Evolutionary conservation across 1,140 invertebrate genomes (phyloP).

Genomic region (Nebria ingens): DNA sequence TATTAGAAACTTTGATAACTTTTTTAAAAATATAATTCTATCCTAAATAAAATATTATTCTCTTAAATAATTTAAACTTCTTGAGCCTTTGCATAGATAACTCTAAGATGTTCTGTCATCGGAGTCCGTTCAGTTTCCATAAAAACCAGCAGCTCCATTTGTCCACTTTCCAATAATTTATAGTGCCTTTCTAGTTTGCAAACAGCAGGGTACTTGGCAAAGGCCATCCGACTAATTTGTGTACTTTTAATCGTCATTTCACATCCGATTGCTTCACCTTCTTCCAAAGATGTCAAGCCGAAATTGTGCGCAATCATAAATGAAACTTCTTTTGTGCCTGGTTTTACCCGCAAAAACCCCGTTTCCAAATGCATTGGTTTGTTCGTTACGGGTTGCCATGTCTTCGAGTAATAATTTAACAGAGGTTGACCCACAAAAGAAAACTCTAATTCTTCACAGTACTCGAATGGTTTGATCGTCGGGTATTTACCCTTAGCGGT

Average conservation of each 20-base stretch:
- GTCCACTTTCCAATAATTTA: slow-evolving; percentile 34
- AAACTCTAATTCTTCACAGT: slow-evolving; percentile 50
- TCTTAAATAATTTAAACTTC: no score
- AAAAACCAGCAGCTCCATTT: slow-evolving; percentile 39
- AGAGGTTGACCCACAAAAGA: slow-evolving; percentile 50
- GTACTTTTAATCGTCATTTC: slow-evolving; percentile 37
- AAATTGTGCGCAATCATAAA: slow-evolving; percentile 53
- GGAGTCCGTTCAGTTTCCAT: slow-evolving; percentile 48
- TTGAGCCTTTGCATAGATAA: slow-evolving; percentile 44
- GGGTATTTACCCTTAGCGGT: slow-evolving; percentile 44
- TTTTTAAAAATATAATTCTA: no score
- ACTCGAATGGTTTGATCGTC: slow-evolving; percentile 48
- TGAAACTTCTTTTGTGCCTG: slow-evolving; percentile 43
- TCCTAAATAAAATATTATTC: no score
- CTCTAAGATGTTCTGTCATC: slow-evolving; percentile 46
- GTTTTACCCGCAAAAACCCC: slow-evolving; percentile 51
- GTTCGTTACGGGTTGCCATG: slow-evolving; percentile 42
- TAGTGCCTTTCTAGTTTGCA: slow-evolving; percentile 37
- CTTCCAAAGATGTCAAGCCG: slow-evolving; percentile 46
- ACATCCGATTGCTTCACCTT: slow-evolving; percentile 35
- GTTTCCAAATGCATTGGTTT: slow-evolving; percentile 53
- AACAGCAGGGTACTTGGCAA: slow-evolving; percentile 43
- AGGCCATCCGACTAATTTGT: slow-evolving; percentile 39
- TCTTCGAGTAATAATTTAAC: slow-evolving; percentile 44
- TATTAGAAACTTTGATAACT: no score